Percentiles rank a stretch among this genome's conserved stretches.
Conservation (phyloP, 37 sponge, comb jelly and placozoan genomes). For the Halisarca cf. caerulea region DNA sequence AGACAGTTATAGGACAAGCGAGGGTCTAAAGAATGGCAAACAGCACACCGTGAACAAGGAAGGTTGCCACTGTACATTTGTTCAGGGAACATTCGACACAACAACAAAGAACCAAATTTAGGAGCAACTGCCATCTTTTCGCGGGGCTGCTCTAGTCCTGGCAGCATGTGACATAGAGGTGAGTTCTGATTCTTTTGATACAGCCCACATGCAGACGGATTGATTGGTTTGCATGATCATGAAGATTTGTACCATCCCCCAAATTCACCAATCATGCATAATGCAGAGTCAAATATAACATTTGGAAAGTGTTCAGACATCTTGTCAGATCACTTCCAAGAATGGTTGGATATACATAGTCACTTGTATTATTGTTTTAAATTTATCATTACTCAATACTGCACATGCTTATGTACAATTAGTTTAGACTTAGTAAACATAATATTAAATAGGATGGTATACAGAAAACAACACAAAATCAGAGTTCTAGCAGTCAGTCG, state of each 20-base stretch:
- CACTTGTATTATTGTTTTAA: background rate
- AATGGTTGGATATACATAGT: slow-evolving; percentile 26
- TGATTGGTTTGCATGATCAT: too few relatives aligned
- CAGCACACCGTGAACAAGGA: background rate
- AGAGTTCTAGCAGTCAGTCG: slow-evolving; percentile 6
- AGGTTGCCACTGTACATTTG: background rate
- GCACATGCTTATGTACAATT: background rate
- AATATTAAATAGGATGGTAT: background rate
- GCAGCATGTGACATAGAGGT: background rate
- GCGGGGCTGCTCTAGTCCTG: background rate
- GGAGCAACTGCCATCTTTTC: background rate
- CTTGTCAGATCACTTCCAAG: slow-evolving; percentile 34
- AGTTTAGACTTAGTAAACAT: too few relatives aligned
- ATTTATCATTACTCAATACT: background rate
- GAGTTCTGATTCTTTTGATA: too few relatives aligned
- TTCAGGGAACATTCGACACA: background rate
- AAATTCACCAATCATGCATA: too few relatives aligned
- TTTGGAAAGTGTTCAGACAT: slow-evolving; percentile 33
- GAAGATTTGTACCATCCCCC: too few relatives aligned
- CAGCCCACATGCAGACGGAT: too few relatives aligned
- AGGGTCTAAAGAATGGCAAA: background rate
- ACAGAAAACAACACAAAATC: background rate
- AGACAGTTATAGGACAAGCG: background rate
- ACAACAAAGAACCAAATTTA: background rate
- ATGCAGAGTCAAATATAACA: background rate